Evolutionary conservation across 2,113 vertebrate genomes (phyloP).

Genomic region (Sylvia atricapilla): DNA sequence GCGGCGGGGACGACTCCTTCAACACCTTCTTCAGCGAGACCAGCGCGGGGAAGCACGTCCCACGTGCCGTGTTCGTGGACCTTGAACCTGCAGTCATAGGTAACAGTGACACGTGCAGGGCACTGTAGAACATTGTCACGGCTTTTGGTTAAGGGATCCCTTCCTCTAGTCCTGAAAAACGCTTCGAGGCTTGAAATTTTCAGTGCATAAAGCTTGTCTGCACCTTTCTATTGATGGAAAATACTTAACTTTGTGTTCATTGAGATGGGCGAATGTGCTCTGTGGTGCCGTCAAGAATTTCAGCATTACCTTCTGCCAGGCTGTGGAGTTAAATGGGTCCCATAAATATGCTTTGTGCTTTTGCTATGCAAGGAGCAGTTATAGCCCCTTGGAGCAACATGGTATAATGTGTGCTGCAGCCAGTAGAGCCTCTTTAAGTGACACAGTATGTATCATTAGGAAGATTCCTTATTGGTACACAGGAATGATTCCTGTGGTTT

Average conservation of each 20-base stretch:
- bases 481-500: neutral
- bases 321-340: neutral
- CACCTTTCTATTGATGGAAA: neutral
- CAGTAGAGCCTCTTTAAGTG: neutral
- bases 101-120: neutral
- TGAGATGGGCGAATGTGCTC: neutral
- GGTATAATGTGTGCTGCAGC: neutral
- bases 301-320: neutral
- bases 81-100: slow-evolving; percentile 77
- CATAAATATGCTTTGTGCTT: neutral
- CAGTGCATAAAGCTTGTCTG: neutral
- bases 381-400: neutral
- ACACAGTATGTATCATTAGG: neutral
- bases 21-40: slow-evolving; percentile 82
- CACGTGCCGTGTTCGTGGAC: slow-evolving; percentile 77
- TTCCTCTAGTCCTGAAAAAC: neutral
- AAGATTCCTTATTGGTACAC: neutral
- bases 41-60: slow-evolving; percentile 72
- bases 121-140: fast-evolving
- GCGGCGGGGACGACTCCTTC: slow-evolving; percentile 72
- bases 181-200: neutral
- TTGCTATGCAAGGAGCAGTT: neutral
- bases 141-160: neutral
- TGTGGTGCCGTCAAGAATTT: neutral
- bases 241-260: neutral